A percentile compares a stretch with the other conserved stretches of the same genome.
These are phyloP conservation scores for Hiodon alosoides DNA, from an alignment of 2,113 vertebrate genomes.

Conservation along the genomic window DNA sequence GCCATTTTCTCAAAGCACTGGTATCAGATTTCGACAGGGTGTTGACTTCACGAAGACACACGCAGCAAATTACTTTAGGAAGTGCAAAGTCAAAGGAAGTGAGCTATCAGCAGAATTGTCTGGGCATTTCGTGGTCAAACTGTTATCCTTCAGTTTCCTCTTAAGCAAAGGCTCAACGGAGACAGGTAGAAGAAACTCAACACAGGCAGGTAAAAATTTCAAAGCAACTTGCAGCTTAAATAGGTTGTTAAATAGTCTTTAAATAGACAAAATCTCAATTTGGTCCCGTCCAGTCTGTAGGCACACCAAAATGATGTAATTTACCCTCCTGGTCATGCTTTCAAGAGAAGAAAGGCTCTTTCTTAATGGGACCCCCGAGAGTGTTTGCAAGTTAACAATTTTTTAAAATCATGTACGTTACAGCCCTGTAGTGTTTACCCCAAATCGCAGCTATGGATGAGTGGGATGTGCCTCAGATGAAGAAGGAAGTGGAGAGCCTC, in stretches of 20 bases:
- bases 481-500: conserved; percentile 90
- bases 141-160: background rate
- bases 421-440: background rate
- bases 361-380: background rate
- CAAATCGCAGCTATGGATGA: conserved; percentile 73
- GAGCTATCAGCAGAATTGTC: background rate
- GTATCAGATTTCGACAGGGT: background rate
- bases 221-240: too few relatives aligned
- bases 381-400: background rate
- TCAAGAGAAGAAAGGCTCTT: too few relatives aligned
- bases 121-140: background rate
- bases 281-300: too few relatives aligned
- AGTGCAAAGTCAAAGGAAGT: background rate
- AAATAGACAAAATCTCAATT: too few relatives aligned
- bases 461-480: conserved; percentile 86
- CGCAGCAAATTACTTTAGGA: conserved; percentile 11
- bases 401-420: background rate
- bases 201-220: too few relatives aligned
- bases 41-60: background rate
- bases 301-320: too few relatives aligned
- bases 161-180: too few relatives aligned
- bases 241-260: too few relatives aligned
- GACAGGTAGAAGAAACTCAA: too few relatives aligned
- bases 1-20: conserved; percentile 11
- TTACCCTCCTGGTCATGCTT: too few relatives aligned